Evolutionary conservation across 2,888 invertebrate species (phyloP), one percentile per base, ranked within the genome.

Genomic region (Blera fallax): DNA sequence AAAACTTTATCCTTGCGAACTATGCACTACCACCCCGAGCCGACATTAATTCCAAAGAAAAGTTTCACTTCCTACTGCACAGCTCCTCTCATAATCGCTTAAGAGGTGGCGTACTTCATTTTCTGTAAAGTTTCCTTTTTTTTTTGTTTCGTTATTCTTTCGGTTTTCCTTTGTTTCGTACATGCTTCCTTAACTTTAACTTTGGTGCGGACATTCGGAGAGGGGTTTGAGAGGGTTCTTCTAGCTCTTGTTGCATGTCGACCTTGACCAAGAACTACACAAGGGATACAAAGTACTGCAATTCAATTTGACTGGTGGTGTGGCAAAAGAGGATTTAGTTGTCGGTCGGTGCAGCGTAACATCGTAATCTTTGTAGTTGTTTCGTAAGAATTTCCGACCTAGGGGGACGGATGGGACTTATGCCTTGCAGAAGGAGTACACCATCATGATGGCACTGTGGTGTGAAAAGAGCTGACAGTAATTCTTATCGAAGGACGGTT

Each of bases 191-290:
- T 60, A 60, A 60, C 52, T 60, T 67, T 27, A 60, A 72, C 60
- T 72, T 72, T 14, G 52, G 40, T 62, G 50, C 29, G 56, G 14
- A 37, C 34, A 27, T 37, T 32, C 14, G 11, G 18, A 60, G 32
- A n/a, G 40, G 50, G 24, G 50, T 2, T 50, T 34, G 8, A 8
- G 24, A 10, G 32, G 10, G 8, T 5, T 43, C 10, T 21, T 56
- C 34, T 52, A 18, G 14, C 67, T 78, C 73, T 83, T 83, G 83
- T 78, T 83, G 73, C 83, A 78, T 83, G 78, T 62, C 62, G 83
- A 83, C 83, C 83, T 83, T 83, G 83, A 83, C 83, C 83, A 83
- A 83, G 73, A 78, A 67, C 65, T 37, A 50, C 43, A 78, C 64
- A 64, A 72, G 74, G 54, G 52, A 64, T 56, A 69, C 56, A 32